These are phyloP conservation scores for Eumerus sabulonum DNA, from an alignment of 2,888 invertebrate species.

Conservation along the genomic window DNA sequence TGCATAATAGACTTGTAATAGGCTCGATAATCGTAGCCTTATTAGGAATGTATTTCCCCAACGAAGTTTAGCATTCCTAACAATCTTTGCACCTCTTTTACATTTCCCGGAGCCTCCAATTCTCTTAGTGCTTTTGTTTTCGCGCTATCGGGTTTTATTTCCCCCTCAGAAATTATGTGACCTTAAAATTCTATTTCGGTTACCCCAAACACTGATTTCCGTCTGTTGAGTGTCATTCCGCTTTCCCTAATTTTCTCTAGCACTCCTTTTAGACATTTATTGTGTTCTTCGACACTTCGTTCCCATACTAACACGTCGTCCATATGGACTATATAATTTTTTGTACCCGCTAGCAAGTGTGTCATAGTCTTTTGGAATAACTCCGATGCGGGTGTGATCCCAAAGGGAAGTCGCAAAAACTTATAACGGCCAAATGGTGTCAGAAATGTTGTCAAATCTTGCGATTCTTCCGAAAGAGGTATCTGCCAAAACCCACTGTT, in stretches of 20 bases:
- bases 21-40: conserved; percentile 23
- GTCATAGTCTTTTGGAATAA: conserved; percentile 26
- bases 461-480: conserved; percentile 13
- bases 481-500: conserved; percentile 29
- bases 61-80: conserved; percentile 26
- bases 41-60: conserved; percentile 36
- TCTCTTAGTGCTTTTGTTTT: conserved; percentile 27
- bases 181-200: conserved; percentile 17
- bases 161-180: conserved; percentile 19
- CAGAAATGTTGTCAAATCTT: conserved; percentile 16
- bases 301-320: conserved; percentile 17
- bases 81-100: conserved; percentile 27
- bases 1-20: conserved; percentile 1
- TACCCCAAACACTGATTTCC: conserved; percentile 14
- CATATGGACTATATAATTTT: conserved; percentile 16
- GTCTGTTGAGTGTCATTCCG: conserved; percentile 15
- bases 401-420: conserved; percentile 28
- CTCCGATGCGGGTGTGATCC: conserved; percentile 32
- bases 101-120: conserved; percentile 15
- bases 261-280: conserved; percentile 12
- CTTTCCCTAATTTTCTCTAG: conserved; percentile 2
- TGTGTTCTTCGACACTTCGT: conserved; percentile 1
- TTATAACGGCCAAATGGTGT: conserved; percentile 21
- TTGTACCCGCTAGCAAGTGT: conserved; percentile 17
- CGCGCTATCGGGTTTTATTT: conserved; percentile 8